phyloP scores from a whole-genome alignment of 2,113 vertebrate genomes.

The Ramphastos sulfuratus region DNA sequence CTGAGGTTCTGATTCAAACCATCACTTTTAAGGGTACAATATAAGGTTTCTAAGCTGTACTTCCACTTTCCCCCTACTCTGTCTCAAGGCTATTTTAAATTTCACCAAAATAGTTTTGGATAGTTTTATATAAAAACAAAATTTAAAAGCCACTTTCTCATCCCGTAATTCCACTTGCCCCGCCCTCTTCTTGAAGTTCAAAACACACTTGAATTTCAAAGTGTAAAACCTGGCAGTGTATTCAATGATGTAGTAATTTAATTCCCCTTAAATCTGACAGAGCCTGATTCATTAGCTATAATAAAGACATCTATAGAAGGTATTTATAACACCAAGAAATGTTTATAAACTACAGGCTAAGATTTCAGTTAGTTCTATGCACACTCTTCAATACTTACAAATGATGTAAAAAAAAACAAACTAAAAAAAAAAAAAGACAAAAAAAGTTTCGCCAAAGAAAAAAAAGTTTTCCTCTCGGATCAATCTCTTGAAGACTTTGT shows the following conservation, averaged over 20 bases:
- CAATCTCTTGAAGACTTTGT: background rate
- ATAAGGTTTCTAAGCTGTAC: background rate
- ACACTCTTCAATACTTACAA: background rate
- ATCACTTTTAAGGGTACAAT: slow-evolving; percentile 5
- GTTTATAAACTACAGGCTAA: background rate
- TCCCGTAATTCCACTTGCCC: background rate
- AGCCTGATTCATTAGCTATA: background rate
- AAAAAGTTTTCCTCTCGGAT: background rate
- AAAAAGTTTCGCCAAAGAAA: background rate
- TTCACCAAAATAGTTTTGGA: background rate
- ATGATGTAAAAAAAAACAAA: background rate
- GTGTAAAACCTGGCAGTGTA: slow-evolving; percentile 26
- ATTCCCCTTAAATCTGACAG: background rate
- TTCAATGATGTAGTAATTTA: slow-evolving; percentile 10
- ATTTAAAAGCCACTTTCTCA: background rate
- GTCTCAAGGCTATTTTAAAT: background rate
- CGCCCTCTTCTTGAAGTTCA: background rate
- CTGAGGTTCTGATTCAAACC: background rate
- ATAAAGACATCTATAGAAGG: background rate
- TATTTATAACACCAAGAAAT: background rate
- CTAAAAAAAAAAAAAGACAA: background rate
- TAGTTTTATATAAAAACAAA: background rate
- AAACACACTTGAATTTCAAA: slow-evolving; percentile 18
- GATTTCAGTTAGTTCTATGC: background rate
- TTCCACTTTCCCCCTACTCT: background rate